A percentile compares a stretch with the other conserved stretches of the same genome.
Evolutionary conservation across 2,797 vertebrate genomes (phyloP).

Genomic region (Amazona finschi): DNA sequence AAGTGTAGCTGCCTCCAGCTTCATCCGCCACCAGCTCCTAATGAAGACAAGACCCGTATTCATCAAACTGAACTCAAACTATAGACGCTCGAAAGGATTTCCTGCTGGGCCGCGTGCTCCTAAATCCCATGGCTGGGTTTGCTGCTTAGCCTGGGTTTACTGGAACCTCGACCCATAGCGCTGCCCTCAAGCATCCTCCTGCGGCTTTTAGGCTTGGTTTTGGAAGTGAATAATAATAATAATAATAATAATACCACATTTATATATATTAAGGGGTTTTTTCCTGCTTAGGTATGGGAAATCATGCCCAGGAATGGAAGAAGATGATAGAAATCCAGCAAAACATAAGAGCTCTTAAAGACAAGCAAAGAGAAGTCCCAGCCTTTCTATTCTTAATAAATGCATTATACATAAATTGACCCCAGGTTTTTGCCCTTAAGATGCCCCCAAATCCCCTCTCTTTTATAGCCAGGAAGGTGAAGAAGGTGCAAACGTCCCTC

Average conservation of each 20-base stretch:
- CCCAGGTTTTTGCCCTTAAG: neutral
- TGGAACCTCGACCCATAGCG: rapidly evolving
- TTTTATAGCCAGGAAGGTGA: neutral
- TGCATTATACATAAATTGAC: neutral
- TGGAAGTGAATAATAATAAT: neutral
- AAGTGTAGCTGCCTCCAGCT: neutral
- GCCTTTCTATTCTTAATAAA: neutral
- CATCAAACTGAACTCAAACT: neutral
- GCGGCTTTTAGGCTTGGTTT: neutral
- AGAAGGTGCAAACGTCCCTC: neutral
- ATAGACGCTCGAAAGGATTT: constrained; percentile 13
- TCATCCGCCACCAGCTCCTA: neutral
- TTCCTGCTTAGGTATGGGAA: neutral
- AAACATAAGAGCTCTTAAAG: neutral
- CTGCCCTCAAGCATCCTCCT: neutral
- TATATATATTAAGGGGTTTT: neutral
- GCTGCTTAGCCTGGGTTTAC: neutral
- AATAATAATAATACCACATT: neutral
- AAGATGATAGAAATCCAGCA: neutral
- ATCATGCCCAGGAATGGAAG: rapidly evolving
- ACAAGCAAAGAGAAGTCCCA: rapidly evolving
- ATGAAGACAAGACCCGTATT: neutral
- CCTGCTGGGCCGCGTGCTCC: constrained; percentile 24
- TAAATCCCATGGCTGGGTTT: neutral
- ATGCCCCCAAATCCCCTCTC: rapidly evolving